Conservation (phyloP, 1,140 invertebrate genomes). For the Pseudomyrmex sp. region DNA sequence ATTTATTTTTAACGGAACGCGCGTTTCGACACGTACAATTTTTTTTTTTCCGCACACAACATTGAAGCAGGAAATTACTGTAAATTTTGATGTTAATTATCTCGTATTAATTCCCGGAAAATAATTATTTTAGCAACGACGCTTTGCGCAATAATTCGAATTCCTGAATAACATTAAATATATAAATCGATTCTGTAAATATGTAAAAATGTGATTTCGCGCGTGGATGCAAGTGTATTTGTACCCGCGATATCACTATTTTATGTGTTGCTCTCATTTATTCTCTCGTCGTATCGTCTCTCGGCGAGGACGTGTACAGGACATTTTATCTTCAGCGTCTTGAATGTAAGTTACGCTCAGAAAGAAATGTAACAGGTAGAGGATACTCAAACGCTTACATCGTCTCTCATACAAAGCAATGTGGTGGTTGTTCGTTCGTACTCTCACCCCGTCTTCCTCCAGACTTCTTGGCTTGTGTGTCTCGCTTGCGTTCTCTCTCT, state of each 20-base stretch:
- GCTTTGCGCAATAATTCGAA: too few species aligned
- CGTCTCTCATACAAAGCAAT: not conserved
- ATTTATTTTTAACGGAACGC: too few species aligned
- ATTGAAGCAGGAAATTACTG: too few species aligned
- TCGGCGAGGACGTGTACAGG: not conserved
- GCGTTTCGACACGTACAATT: too few species aligned
- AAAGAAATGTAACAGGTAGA: not conserved
- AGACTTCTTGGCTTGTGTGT: not conserved
- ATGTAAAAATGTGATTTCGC: not conserved
- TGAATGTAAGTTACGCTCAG: not conserved
- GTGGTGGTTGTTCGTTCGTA: not conserved
- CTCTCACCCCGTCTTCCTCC: not conserved
- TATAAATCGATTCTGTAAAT: too few species aligned
- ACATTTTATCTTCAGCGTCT: not conserved
- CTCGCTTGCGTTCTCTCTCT: not conserved
- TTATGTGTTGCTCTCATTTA: too few species aligned
- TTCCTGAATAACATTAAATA: too few species aligned
- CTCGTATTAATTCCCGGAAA: too few species aligned
- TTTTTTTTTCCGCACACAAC: too few species aligned
- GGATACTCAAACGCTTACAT: not conserved
- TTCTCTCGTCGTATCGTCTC: not conserved
- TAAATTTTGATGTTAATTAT: too few species aligned
- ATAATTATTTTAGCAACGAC: too few species aligned
- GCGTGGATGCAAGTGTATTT: constrained; percentile 1
- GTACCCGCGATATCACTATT: not conserved